Percentiles rank a stretch among this genome's conserved stretches.
phyloP scores from a whole-genome alignment of 2,113 vertebrate genomes.

The Pelusios castaneus region DNA sequence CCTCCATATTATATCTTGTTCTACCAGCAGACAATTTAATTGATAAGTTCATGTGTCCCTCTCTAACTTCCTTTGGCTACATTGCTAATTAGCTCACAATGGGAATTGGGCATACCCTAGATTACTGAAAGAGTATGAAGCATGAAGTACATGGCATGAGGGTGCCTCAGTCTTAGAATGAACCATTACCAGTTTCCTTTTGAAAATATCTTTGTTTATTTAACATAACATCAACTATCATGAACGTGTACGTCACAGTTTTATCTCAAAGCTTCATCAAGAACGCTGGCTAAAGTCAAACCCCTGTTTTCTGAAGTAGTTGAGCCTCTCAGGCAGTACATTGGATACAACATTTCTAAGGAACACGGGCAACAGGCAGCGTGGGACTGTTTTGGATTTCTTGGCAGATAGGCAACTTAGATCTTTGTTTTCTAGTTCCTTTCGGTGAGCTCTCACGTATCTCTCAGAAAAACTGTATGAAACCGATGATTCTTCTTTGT shows the following conservation, averaged over 20 bases:
- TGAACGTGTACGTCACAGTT: background rate
- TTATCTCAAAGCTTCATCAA: background rate
- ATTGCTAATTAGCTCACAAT: background rate
- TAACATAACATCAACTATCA: background rate
- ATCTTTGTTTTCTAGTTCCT: too few species aligned
- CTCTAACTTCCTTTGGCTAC: background rate
- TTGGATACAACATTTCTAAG: too few species aligned
- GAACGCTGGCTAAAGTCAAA: background rate
- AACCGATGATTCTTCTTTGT: too few species aligned
- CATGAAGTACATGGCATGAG: background rate
- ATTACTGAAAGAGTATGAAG: background rate
- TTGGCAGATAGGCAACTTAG: too few species aligned
- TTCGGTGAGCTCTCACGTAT: too few species aligned
- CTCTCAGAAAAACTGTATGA: too few species aligned
- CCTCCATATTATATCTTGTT: background rate
- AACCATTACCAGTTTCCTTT: background rate
- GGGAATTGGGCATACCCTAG: background rate
- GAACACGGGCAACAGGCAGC: too few species aligned
- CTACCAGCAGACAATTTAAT: background rate
- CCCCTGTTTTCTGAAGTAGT: background rate
- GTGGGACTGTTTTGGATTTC: too few species aligned
- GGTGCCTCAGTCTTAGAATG: background rate
- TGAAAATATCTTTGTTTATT: background rate
- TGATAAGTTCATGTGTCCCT: background rate
- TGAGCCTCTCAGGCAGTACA: background rate